phyloP scores from a whole-genome alignment of 2,888 invertebrate species.

The Nymphalis polychloros region DNA sequence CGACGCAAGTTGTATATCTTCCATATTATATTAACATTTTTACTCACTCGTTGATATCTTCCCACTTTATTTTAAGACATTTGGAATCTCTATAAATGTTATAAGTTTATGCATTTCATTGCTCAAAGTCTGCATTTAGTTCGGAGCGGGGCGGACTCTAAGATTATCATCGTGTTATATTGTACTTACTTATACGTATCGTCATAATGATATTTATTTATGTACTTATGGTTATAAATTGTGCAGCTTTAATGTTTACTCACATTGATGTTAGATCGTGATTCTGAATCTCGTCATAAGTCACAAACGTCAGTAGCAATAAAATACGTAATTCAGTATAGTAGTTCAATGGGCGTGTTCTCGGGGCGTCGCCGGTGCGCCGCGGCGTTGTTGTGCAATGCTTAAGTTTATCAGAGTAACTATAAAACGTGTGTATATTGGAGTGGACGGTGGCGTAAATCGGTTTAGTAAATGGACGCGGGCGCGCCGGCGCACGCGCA shows the following conservation, averaged over 20 bases:
- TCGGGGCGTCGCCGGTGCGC: conserved; percentile 50
- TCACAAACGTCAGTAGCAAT: conserved; percentile 81
- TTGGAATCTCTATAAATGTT: conserved; percentile 57
- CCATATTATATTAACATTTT: conserved; percentile 51
- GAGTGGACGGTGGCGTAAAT: conserved; percentile 34
- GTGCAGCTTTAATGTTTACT: conserved; percentile 81
- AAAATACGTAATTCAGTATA: conserved; percentile 70
- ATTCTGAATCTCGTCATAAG: conserved; percentile 82
- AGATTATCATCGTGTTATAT: conserved; percentile 60
- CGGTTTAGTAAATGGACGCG: conserved; percentile 18
- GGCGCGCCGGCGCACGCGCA: conserved; percentile 32
- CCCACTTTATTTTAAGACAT: conserved; percentile 64
- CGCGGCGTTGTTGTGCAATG: conserved; percentile 63
- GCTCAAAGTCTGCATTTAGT: conserved; percentile 71
- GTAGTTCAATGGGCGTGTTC: conserved; percentile 58
- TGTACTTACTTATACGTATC: conserved; percentile 67
- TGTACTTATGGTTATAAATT: conserved; percentile 78
- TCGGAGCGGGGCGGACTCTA: conserved; percentile 61
- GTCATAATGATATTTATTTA: conserved; percentile 75
- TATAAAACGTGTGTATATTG: conserved; percentile 40
- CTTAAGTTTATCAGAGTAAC: conserved; percentile 52
- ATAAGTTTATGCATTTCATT: conserved; percentile 64
- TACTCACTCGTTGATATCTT: conserved; percentile 73
- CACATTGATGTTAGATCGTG: conserved; percentile 81
- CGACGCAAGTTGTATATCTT: conserved; percentile 50